Percentiles rank a stretch among this genome's conserved stretches.
Evolutionary conservation across 2,888 invertebrate genomes (phyloP).

Genomic region (Mimachlamys varia): DNA sequence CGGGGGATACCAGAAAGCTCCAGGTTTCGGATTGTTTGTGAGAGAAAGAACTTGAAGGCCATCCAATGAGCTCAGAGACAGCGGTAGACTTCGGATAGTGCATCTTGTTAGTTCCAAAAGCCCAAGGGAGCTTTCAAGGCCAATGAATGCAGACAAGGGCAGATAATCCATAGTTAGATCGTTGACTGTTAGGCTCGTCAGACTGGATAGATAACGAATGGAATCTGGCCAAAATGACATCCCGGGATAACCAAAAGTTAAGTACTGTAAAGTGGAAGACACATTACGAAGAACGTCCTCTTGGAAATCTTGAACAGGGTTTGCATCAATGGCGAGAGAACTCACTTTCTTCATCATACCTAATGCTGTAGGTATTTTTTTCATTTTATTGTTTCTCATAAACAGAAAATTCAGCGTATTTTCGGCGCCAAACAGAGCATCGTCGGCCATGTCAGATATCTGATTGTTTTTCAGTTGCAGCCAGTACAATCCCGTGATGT

Average conservation of each 20-base stretch:
- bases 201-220: slow-evolving; percentile 31
- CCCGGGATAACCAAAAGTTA: slow-evolving; percentile 40
- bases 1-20: slow-evolving; percentile 11
- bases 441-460: slow-evolving; percentile 38
- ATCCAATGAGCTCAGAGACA: background rate
- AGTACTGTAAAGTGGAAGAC: background rate
- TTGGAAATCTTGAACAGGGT: slow-evolving; percentile 40
- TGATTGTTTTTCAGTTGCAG: slow-evolving; percentile 39
- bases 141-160: slow-evolving; percentile 40
- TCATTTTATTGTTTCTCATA: slow-evolving; percentile 39
- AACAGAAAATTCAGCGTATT: slow-evolving; percentile 37
- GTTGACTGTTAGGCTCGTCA: slow-evolving; percentile 22
- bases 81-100: slow-evolving; percentile 37
- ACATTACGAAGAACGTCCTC: slow-evolving; percentile 37
- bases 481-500: slow-evolving; percentile 37
- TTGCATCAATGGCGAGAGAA: slow-evolving; percentile 39
- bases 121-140: background rate
- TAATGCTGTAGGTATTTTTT: slow-evolving; percentile 40
- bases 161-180: slow-evolving; percentile 37
- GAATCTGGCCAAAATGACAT: slow-evolving; percentile 43
- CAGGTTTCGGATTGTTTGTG: slow-evolving; percentile 36
- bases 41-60: slow-evolving; percentile 35
- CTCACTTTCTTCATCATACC: slow-evolving; percentile 42
- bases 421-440: slow-evolving; percentile 44
- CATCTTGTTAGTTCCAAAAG: background rate